phyloP scores from a whole-genome alignment of 2,113 vertebrate species.

The Nesoenas mayeri region DNA sequence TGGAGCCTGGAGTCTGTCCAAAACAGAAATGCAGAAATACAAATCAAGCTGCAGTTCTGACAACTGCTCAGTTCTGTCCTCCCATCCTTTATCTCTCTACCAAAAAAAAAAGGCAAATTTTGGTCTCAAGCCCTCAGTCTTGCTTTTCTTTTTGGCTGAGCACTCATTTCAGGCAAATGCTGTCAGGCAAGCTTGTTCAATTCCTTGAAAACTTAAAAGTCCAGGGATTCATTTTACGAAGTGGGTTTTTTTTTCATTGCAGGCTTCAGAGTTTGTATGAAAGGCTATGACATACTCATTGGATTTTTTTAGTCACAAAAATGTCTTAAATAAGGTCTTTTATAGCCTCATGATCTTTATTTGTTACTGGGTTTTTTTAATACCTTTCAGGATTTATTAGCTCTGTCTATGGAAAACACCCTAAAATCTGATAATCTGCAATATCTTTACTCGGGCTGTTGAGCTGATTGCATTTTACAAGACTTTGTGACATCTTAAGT shows the following conservation, averaged over 20 bases:
- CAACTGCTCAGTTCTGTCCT: not conserved
- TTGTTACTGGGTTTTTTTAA: not conserved
- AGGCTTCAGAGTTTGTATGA: not conserved
- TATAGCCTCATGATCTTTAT: not conserved
- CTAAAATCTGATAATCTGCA: constrained; percentile 9
- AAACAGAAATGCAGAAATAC: constrained; percentile 7
- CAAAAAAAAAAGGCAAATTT: not conserved
- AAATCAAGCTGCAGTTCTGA: not conserved
- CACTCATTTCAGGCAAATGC: not conserved
- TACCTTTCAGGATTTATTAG: constrained; percentile 7
- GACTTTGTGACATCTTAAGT: not conserved
- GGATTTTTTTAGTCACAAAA: not conserved
- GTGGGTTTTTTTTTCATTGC: not conserved
- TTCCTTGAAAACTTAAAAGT: not conserved
- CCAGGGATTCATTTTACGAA: not conserved
- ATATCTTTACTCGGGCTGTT: not conserved
- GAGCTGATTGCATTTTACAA: not conserved
- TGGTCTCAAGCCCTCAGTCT: not conserved
- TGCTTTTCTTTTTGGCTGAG: not conserved
- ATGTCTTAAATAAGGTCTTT: not conserved
- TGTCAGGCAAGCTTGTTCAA: not conserved
- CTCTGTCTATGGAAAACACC: not conserved
- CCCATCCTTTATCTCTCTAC: not conserved
- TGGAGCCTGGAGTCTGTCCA: not conserved
- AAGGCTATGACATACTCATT: not conserved